Base-by-base conservation (phyloP, 2,888 invertebrate genomes). In the Tinea pellionella region DNA sequence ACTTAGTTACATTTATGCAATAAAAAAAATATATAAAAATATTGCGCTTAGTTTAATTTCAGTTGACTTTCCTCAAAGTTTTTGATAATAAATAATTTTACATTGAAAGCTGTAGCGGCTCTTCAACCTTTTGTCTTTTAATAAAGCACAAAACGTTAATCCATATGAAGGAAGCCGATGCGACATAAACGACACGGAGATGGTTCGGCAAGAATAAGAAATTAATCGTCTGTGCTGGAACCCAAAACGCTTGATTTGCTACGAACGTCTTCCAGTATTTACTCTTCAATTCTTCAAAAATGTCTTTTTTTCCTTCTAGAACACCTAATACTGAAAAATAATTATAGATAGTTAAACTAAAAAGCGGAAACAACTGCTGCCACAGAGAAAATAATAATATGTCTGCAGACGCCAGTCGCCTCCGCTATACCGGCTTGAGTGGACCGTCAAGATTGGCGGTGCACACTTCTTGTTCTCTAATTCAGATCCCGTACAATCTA, bases 61-160 rank as follows among this genome's bases (percentile, higher is more conserved):
- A n/a, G n/a, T n/a, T n/a, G n/a, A n/a, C n/a, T n/a, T n/a, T n/a
- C n/a, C n/a, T n/a, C n/a, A n/a, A n/a, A n/a, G n/a, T n/a, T n/a
- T n/a, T n/a, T n/a, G n/a, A n/a, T n/a, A n/a, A n/a, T n/a, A n/a
- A 24, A 6, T 37, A 37, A 2, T 6, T 37, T 37, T 37, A 37
- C 37, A 37, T 37, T 12, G 37, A 12, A 37, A 37, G 37, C 9
- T 37, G 9, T 37, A 37, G 9, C 2, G 37, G 37, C 18, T 53
- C 57, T 3, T 57, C 32, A 32, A 57, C 57, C 63, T 79, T 78
- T 62, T 90, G 90, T 61, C 94, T 80, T 72, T 96, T 96, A 63
- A 95, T 90, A 76, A 92, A 94, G 71, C 95, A 95, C 19, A 96
- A 80, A 60, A 96, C 92, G 70, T 96, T 96, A 61, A 94, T 93